These are phyloP conservation scores for Cynopterus brachyotis DNA, from an alignment of 2,113 vertebrate genomes.

Conservation along the genomic window DNA sequence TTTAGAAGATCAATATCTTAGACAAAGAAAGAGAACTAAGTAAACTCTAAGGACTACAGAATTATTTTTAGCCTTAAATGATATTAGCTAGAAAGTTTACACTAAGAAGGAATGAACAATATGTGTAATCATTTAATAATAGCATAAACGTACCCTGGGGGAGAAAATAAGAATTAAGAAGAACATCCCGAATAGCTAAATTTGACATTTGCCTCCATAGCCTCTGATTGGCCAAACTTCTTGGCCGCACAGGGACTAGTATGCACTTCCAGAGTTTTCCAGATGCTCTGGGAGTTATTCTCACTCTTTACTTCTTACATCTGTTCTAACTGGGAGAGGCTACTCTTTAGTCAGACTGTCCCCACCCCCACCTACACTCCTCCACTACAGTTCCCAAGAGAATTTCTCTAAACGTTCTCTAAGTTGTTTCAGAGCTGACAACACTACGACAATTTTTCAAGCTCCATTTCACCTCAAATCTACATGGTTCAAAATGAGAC, in stretches of 20 bases:
- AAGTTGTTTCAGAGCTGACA: neutral
- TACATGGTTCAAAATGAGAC: neutral
- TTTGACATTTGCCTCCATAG: neutral
- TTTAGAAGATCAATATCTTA: neutral
- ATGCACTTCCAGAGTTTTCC: constrained; percentile 37
- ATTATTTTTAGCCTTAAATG: constrained; percentile 61
- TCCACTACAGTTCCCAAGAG: neutral
- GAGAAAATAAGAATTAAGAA: neutral
- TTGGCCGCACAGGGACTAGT: neutral
- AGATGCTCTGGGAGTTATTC: constrained; percentile 52
- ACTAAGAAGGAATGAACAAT: neutral
- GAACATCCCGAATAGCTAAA: neutral
- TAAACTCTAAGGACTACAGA: constrained; percentile 33
- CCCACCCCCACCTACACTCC: neutral
- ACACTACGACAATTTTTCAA: neutral
- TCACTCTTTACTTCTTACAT: neutral
- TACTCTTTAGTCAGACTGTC: neutral
- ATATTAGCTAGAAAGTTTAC: constrained; percentile 36
- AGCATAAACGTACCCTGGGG: neutral
- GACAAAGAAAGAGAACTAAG: neutral
- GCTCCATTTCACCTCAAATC: neutral
- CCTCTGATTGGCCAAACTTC: neutral
- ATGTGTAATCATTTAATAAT: constrained; percentile 67
- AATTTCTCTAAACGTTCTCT: neutral
- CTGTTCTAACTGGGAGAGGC: neutral